Percentiles rank a stretch among this genome's conserved stretches.
Evolutionary conservation across 2,113 vertebrate species (phyloP).

Genomic region (Atrichornis clamosus): DNA sequence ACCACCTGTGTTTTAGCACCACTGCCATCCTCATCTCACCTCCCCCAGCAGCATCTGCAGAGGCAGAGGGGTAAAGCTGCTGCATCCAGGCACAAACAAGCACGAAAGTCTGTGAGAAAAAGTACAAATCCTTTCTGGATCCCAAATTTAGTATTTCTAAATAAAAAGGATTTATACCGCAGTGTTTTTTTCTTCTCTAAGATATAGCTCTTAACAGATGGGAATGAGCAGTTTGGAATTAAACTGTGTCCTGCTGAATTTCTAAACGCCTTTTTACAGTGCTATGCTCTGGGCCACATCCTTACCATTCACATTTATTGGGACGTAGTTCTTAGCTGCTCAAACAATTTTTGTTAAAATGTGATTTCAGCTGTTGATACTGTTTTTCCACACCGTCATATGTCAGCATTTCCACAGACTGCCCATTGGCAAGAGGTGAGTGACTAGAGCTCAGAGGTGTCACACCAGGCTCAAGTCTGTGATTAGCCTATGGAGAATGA

Average conservation of each 20-base stretch:
- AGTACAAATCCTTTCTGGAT: background rate
- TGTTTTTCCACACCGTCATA: background rate
- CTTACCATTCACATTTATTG: background rate
- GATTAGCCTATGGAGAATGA: background rate
- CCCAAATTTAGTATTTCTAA: background rate
- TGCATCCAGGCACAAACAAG: background rate
- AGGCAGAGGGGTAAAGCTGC: background rate
- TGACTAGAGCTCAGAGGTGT: background rate
- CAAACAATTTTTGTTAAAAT: background rate
- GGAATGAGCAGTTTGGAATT: background rate
- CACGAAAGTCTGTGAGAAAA: background rate
- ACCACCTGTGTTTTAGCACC: background rate
- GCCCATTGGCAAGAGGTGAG: background rate
- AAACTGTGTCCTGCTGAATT: background rate
- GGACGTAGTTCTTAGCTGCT: background rate
- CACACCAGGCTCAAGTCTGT: background rate
- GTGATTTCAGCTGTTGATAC: background rate
- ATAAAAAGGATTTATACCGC: background rate
- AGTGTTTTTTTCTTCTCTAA: background rate
- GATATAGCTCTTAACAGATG: constrained; percentile 10
- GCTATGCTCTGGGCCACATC: background rate
- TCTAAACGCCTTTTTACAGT: background rate
- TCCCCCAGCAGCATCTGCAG: accelerated
- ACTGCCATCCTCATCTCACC: background rate
- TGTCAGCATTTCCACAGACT: background rate